phyloP scores from a whole-genome alignment of 2,113 vertebrate genomes.

The Poeciliopsis occidentalis region DNA sequence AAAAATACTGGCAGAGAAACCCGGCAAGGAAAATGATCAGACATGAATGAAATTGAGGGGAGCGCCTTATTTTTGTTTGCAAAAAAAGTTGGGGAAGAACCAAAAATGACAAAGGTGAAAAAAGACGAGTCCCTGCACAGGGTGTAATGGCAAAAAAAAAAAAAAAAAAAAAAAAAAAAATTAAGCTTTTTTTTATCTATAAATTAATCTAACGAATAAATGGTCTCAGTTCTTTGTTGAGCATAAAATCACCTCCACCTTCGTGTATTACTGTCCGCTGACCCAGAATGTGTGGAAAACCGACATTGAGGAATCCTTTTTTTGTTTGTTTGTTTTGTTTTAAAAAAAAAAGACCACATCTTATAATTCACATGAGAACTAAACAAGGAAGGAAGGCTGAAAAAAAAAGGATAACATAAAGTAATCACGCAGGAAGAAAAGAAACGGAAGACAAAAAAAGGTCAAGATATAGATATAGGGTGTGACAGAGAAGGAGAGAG shows the following conservation, averaged over 20 bases:
- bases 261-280: not conserved
- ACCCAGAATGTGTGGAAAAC: not conserved
- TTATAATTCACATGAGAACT: too few relatives aligned
- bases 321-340: too few relatives aligned
- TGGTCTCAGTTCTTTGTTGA: too few relatives aligned
- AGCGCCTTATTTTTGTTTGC: not conserved
- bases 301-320: too few relatives aligned
- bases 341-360: too few relatives aligned
- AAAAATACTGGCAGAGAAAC: not conserved
- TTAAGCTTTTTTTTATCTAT: too few relatives aligned
- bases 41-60: not conserved
- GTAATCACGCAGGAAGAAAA: conserved; percentile 7
- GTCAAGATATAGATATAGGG: conserved; percentile 47
- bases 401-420: too few relatives aligned
- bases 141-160: too few relatives aligned
- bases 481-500: conserved; percentile 71
- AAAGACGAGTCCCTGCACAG: not conserved
- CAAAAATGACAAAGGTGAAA: not conserved
- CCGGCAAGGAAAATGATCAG: not conserved
- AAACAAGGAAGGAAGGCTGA: too few relatives aligned
- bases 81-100: not conserved
- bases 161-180: too few relatives aligned
- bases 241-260: too few relatives aligned
- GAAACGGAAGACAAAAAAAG: conserved; percentile 24
- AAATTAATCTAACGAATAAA: too few relatives aligned